phyloP scores from a whole-genome alignment of 2,797 vertebrate genomes.

The Rhinella marina region DNA sequence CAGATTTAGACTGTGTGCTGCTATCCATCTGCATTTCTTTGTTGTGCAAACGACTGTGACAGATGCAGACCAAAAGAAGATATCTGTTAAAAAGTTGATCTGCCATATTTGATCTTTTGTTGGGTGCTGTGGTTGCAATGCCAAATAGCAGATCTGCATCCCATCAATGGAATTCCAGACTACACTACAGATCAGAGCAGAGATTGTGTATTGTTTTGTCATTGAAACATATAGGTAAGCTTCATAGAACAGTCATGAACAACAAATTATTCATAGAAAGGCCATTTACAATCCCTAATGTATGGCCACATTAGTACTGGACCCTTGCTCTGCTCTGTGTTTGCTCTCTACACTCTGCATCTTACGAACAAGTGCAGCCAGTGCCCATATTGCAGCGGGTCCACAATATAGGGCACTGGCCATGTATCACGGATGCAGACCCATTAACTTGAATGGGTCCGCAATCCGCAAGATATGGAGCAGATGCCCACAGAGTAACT shows the following conservation, averaged over 20 bases:
- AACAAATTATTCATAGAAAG: background rate
- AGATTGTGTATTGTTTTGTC: background rate
- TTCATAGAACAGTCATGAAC: background rate
- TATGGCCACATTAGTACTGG: background rate
- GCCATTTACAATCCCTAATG: background rate
- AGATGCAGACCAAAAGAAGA: background rate
- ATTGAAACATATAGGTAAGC: background rate
- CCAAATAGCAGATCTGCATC: background rate
- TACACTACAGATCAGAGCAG: background rate
- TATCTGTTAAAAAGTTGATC: background rate
- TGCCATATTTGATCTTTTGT: background rate
- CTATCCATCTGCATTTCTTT: background rate
- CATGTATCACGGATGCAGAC: too few relatives aligned
- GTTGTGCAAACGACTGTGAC: background rate
- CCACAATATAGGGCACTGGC: too few relatives aligned
- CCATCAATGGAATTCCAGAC: background rate
- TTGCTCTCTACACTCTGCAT: background rate
- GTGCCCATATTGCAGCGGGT: too few relatives aligned
- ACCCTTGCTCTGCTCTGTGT: too few relatives aligned
- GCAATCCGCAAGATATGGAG: too few relatives aligned
- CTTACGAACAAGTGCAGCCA: too few relatives aligned
- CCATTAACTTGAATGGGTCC: too few relatives aligned
- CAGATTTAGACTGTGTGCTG: background rate
- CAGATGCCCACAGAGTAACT: too few relatives aligned
- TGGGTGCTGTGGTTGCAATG: background rate